Evolutionary conservation across 92 coral and sea anemone genomes (phyloP).

Genomic region (Muricea muricata): DNA sequence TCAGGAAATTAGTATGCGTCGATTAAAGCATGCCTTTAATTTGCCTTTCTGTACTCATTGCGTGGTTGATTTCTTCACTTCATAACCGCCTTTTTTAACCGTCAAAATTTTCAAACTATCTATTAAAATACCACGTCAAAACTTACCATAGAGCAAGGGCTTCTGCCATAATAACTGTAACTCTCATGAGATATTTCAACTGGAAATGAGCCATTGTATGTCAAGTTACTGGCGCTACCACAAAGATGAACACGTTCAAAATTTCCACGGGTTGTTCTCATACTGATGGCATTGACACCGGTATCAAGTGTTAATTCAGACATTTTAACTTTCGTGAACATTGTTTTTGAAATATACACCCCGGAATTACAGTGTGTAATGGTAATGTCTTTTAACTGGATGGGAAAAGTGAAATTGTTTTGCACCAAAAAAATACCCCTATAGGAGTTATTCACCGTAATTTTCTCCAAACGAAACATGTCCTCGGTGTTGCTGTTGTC

Average conservation of each 20-base stretch:
- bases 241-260: background rate
- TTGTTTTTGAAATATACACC: background rate
- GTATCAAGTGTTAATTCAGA: background rate
- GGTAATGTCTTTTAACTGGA: background rate
- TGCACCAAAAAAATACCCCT: background rate
- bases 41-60: too few species aligned
- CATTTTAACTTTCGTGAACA: background rate
- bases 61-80: too few species aligned
- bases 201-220: background rate
- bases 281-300: background rate
- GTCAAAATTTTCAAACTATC: too few species aligned
- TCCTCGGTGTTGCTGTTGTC: background rate
- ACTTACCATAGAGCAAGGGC: background rate
- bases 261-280: background rate
- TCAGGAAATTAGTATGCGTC: too few species aligned
- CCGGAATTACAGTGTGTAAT: background rate
- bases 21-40: too few species aligned
- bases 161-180: background rate
- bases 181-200: background rate
- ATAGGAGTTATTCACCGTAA: constrained; percentile 24
- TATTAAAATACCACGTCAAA: too few species aligned
- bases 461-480: constrained; percentile 41
- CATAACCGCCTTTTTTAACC: too few species aligned
- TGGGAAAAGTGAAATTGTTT: background rate
- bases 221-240: background rate